Base-by-base conservation (phyloP, 2,113 vertebrate genomes). In the Dendrocopos noguchii region DNA sequence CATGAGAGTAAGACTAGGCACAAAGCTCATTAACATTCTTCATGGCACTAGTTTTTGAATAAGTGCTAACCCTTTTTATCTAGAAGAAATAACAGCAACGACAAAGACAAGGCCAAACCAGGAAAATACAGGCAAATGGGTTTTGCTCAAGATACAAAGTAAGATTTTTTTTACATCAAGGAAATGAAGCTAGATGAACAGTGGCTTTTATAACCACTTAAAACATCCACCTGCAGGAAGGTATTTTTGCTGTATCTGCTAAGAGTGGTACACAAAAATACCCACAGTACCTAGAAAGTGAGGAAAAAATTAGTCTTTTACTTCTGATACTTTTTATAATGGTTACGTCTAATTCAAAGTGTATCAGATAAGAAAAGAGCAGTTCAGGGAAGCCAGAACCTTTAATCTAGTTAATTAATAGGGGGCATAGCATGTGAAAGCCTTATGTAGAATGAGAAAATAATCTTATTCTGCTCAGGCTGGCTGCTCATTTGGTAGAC, bases 361-460 rank as follows among this genome's bases (percentile, higher is more conserved):
- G 18, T 72, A 83, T 50, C 90, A 95, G 85, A 65, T 72, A 87
- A 88, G 76, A 88, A 85, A 91, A 75, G 61, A 66, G 8, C 22
- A 83, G 68, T 74, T 83, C 73, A 84, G 71, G 72, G 76, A 65
- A 82, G 84, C 70, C 91, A 88, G 66, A 91, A 75, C 63, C 73
- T 93, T 95, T 94, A 90, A 75, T 88, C 82, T 73, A 75, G 44
- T 73, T 94, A 95, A 95, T 95, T 96, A 95, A 84, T 8, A 55
- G 29, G 6, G 44, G 57, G 61, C 24, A 55, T 2, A 93, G 68
- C 44, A 44, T 44, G 50, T 68, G 83, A 93, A 92, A 88, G 85
- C 80, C n/a, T 66, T 60, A 50, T 22, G 74, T 73, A 80, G 93
- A 94, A 95, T 2, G 57, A 78, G 39, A 84, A 94, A 83, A 34